These are phyloP conservation scores for Eulimnadia texana DNA, from an alignment of 1,140 invertebrate genomes.

Conservation along the genomic window DNA sequence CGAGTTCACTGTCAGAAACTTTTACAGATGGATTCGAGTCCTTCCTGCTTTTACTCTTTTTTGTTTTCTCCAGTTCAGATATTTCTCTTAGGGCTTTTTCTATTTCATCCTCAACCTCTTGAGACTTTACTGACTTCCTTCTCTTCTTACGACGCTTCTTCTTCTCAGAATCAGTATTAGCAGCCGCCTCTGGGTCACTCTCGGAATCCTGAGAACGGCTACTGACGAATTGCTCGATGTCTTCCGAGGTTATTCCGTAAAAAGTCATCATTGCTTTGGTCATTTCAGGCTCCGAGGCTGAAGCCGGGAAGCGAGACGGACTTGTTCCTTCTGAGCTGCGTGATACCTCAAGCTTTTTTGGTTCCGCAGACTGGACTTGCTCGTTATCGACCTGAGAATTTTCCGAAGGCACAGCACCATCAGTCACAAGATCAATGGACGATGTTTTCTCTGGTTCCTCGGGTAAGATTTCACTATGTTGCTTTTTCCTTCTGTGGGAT, in stretches of 20 bases:
- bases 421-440: neutral
- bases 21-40: slow-evolving; percentile 1
- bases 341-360: neutral
- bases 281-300: slow-evolving; percentile 16
- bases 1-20: neutral
- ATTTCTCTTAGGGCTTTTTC: slow-evolving; percentile 43
- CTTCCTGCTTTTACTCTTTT: slow-evolving; percentile 17
- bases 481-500: slow-evolving; percentile 5
- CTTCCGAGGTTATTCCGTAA: slow-evolving; percentile 31
- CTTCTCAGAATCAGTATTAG: slow-evolving; percentile 22
- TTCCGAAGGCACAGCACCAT: neutral
- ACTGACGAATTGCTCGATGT: slow-evolving; percentile 17
- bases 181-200: slow-evolving; percentile 9
- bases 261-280: slow-evolving; percentile 18
- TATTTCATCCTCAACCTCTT: slow-evolving; percentile 37
- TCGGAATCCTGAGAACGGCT: slow-evolving; percentile 11
- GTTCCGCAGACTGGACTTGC: neutral
- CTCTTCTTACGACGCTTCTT: slow-evolving; percentile 34
- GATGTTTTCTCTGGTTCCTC: neutral
- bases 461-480: neutral
- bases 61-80: slow-evolving; percentile 33
- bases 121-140: slow-evolving; percentile 20
- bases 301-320: slow-evolving; percentile 15
- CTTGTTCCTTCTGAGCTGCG: neutral
- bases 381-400: no score